Evolutionary conservation across 2,888 invertebrate species (phyloP), one percentile per base, ranked within the genome.

Genomic region (Conus canariensis): DNA sequence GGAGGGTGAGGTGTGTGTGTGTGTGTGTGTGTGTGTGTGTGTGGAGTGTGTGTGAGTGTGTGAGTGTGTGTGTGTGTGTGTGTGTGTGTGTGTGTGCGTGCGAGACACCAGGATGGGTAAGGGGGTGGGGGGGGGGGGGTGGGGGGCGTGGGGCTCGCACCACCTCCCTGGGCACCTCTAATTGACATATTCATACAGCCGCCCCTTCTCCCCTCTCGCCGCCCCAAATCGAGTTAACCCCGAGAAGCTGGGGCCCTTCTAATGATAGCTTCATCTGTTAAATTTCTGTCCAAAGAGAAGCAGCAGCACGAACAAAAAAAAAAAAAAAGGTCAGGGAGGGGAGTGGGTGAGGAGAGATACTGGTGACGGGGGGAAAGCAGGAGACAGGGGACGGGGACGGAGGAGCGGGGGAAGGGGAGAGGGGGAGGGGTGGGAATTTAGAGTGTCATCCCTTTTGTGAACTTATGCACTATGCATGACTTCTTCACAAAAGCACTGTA

Each of bases 141-240:
- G 80, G 30, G 16, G 80, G n/a, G 67, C 5, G 80, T 14, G 22
- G 45, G 25, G 77, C 9, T 14, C 64, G 30, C 30, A 86, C 25
- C n/a, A 12, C 67, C 45, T 64, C 59, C 85, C 80, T 16, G 67
- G 80, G 5, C 16, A 19, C 74, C 85, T 58, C 82, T 92, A 92
- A 92, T 91, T 91, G 92, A 92, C 90, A 92, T 91, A 91, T 92
- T 92, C 92, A 92, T 92, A 91, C 90, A 90, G 87, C 59, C n/a
- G 25, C 88, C 87, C 85, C 83, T 77, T 77, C 85, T 19, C 88
- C 67, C 87, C 45, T 82, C 85, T 70, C 88, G 89, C 74, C 89
- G 88, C 86, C 87, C 83, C 80, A 91, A 92, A 92, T 91, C 88
- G 90, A 92, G 91, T 92, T 91, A 92, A 88, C 89, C 90, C 87